Evolutionary conservation across 2,888 invertebrate species (phyloP).

Genomic region (Stenurella melanura): DNA sequence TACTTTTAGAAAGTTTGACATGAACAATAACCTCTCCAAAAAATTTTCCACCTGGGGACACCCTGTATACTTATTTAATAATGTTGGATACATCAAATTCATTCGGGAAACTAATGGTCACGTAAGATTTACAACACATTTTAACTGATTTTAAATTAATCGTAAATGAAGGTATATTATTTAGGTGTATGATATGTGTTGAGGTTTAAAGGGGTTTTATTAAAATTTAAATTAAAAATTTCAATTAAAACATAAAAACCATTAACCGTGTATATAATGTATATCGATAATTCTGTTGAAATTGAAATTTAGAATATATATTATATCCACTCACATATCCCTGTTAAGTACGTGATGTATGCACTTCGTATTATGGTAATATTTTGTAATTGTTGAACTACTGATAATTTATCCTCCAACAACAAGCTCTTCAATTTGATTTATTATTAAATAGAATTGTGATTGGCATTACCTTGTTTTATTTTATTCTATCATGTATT

Average conservation of each 20-base stretch:
- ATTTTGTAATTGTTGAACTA: constrained; percentile 43
- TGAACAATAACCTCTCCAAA: no score
- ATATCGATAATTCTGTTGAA: constrained; percentile 15
- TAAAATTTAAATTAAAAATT: constrained; percentile 24
- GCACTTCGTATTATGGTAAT: constrained; percentile 41
- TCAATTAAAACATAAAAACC: constrained; percentile 26
- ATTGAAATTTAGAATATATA: constrained; percentile 14
- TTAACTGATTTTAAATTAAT: no score
- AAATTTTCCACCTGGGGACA: no score
- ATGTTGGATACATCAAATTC: no score
- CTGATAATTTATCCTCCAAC: constrained; percentile 35
- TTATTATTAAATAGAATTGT: constrained; percentile 35
- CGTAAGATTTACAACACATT: no score
- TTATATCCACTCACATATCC: constrained; percentile 1
- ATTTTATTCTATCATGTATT: neutral
- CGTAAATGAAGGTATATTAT: no score
- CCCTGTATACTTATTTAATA: no score
- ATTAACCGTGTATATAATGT: neutral
- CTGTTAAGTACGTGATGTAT: constrained; percentile 6
- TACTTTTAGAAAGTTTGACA: no score
- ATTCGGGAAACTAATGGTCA: no score
- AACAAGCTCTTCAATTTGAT: constrained; percentile 38
- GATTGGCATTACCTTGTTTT: constrained; percentile 11
- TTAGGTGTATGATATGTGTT: neutral
- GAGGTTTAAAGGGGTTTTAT: neutral